Percentiles rank a stretch among this genome's conserved stretches.
These are phyloP conservation scores for Pasiphila rectangulata DNA, from an alignment of 2,888 invertebrate genomes.

Conservation along the genomic window DNA sequence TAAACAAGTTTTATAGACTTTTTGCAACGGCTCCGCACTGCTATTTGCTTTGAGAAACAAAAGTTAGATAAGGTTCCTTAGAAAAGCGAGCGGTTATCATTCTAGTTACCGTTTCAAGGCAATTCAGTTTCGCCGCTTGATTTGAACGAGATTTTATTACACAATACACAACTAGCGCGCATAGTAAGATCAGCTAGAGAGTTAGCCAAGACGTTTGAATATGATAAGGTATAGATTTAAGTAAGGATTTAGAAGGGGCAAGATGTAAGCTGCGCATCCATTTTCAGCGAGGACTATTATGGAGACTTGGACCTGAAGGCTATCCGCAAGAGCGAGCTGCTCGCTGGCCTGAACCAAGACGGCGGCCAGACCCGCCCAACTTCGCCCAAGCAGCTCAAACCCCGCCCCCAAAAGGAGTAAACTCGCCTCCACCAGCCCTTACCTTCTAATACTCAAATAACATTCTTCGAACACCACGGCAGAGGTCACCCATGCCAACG, in stretches of 20 bases:
- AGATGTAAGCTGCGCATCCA: slow-evolving; percentile 75
- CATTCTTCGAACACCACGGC: slow-evolving; percentile 56
- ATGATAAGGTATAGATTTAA: slow-evolving; percentile 48
- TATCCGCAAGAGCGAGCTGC: slow-evolving; percentile 95
- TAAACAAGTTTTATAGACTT: slow-evolving; percentile 40
- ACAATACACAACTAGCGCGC: slow-evolving; percentile 61
- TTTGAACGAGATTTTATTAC: slow-evolving; percentile 66
- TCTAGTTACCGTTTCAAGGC: slow-evolving; percentile 71
- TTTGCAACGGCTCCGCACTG: slow-evolving; percentile 46
- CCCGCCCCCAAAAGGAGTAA: slow-evolving; percentile 81
- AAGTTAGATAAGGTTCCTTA: slow-evolving; percentile 54
- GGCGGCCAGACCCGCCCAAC: slow-evolving; percentile 75
- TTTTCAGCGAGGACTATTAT: slow-evolving; percentile 97
- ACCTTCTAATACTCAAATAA: slow-evolving; percentile 72
- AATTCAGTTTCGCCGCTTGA: slow-evolving; percentile 59
- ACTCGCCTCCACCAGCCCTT: slow-evolving; percentile 48
- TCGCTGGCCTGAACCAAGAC: slow-evolving; percentile 87
- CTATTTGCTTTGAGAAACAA: slow-evolving; percentile 48
- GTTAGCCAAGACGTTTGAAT: too few relatives aligned
- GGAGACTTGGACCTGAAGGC: slow-evolving; percentile 96
- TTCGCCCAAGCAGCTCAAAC: slow-evolving; percentile 75
- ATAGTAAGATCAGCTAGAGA: slow-evolving; percentile 68
- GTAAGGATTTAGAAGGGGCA: slow-evolving; percentile 55
- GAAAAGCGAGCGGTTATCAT: slow-evolving; percentile 68
- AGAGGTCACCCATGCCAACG: slow-evolving; percentile 37